Conservation (phyloP, 2,113 vertebrate genomes). For the Monopterus albus region DNA sequence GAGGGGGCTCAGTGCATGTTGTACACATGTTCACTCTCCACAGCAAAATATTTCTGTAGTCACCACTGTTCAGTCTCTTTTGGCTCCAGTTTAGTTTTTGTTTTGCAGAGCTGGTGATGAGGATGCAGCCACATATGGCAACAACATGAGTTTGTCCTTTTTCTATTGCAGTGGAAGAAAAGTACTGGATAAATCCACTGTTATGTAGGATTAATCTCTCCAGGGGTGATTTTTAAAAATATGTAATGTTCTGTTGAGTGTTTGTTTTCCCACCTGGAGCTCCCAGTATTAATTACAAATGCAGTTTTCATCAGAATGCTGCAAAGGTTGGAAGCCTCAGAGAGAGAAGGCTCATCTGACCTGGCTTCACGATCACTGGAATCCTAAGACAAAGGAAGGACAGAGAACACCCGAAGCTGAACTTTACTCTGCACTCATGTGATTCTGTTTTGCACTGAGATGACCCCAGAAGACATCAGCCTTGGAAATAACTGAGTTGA, state of each 20-base stretch:
- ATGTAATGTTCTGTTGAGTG: conserved; percentile 32
- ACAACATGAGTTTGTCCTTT: too few relatives aligned
- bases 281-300: conserved; percentile 34
- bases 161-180: conserved; percentile 18
- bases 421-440: not conserved
- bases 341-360: not conserved
- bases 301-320: conserved; percentile 10
- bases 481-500: not conserved
- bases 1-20: not conserved
- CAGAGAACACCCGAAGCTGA: not conserved
- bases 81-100: too few relatives aligned
- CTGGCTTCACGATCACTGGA: not conserved
- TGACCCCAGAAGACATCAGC: too few relatives aligned
- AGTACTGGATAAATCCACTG: conserved; percentile 18
- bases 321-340: not conserved
- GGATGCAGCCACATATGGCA: too few relatives aligned
- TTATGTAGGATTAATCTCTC: conserved; percentile 40
- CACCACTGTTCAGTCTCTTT: not conserved
- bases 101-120: too few relatives aligned
- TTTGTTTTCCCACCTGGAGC: conserved; percentile 45
- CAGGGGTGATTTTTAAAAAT: conserved; percentile 36
- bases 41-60: not conserved
- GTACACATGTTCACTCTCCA: not conserved
- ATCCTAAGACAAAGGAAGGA: not conserved
- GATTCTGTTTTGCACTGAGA: too few relatives aligned